A percentile compares a stretch with the other conserved stretches of the same genome.
Conservation (phyloP, 1,140 invertebrate species). For the Camponotus pennsylvanicus region DNA sequence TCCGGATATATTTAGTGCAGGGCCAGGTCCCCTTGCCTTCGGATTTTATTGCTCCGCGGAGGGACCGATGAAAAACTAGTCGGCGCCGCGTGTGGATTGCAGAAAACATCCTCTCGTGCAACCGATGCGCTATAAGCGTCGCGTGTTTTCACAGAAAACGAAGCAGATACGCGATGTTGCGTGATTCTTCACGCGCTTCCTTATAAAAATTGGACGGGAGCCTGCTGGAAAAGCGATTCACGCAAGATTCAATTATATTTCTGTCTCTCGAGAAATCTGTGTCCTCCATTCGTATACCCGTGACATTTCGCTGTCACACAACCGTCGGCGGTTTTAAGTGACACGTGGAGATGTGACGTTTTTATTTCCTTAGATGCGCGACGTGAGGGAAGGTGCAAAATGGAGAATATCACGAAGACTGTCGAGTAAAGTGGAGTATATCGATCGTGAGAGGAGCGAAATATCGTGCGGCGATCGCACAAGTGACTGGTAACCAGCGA, state of each 20-base stretch:
- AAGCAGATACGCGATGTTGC: neutral
- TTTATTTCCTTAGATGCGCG: neutral
- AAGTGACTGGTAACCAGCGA: neutral
- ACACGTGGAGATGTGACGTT: slow-evolving; percentile 22
- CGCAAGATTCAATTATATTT: slow-evolving; percentile 20
- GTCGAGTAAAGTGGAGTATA: too few species aligned
- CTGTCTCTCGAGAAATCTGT: neutral
- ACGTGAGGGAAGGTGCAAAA: neutral
- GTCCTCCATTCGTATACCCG: neutral
- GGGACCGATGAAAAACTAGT: slow-evolving; percentile 68
- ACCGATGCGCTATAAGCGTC: slow-evolving; percentile 13
- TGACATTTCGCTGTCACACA: slow-evolving; percentile 10
- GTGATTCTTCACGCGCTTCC: slow-evolving; percentile 2
- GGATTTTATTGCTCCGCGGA: slow-evolving; percentile 60
- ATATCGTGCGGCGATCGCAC: neutral
- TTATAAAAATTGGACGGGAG: slow-evolving; percentile 6
- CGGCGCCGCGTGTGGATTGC: slow-evolving; percentile 68
- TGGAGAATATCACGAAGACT: neutral
- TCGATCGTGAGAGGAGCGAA: neutral
- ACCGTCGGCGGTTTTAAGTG: slow-evolving; percentile 16
- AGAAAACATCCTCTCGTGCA: slow-evolving; percentile 56
- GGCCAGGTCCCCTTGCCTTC: slow-evolving; percentile 1
- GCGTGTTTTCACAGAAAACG: neutral
- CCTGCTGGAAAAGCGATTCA: neutral
- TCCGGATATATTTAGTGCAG: slow-evolving; percentile 61